Evolutionary conservation across 2,797 vertebrate species (phyloP).

Genomic region (Chaunax sp.): DNA sequence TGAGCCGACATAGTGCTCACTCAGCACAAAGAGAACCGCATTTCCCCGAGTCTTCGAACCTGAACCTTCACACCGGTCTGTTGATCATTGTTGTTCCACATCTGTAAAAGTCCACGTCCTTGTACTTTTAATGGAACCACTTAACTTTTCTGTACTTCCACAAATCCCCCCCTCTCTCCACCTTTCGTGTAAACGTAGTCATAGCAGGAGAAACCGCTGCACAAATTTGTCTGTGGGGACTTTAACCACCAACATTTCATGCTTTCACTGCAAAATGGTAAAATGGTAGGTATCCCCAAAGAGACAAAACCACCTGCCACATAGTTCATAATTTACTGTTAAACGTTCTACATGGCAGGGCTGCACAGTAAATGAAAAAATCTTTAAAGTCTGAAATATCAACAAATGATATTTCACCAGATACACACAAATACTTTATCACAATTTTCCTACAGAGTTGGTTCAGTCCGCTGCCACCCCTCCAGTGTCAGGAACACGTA

Average conservation of each 20-base stretch:
- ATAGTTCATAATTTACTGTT: background rate
- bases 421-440: too few species aligned
- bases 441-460: too few species aligned
- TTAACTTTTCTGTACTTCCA: slow-evolving; percentile 33
- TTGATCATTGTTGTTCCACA: slow-evolving; percentile 68
- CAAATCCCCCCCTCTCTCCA: slow-evolving; percentile 20
- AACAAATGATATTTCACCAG: too few species aligned
- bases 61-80: slow-evolving; percentile 60
- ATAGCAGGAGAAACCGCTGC: slow-evolving; percentile 1
- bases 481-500: too few species aligned
- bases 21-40: slow-evolving; percentile 78
- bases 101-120: slow-evolving; percentile 71
- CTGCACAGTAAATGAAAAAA: background rate
- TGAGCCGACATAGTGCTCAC: slow-evolving; percentile 71
- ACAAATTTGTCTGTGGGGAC: slow-evolving; percentile 12
- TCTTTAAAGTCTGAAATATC: too few species aligned
- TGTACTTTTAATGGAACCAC: slow-evolving; percentile 34
- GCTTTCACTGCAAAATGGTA: slow-evolving; percentile 13
- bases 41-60: slow-evolving; percentile 72
- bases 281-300: background rate
- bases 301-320: background rate
- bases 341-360: background rate
- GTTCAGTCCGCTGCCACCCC: too few species aligned
- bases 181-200: slow-evolving; percentile 22
- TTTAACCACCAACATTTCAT: slow-evolving; percentile 24